A percentile compares a stretch with the other conserved stretches of the same genome.
Evolutionary conservation across 2,113 vertebrate genomes (phyloP).

Genomic region (Glaucomys volans): DNA sequence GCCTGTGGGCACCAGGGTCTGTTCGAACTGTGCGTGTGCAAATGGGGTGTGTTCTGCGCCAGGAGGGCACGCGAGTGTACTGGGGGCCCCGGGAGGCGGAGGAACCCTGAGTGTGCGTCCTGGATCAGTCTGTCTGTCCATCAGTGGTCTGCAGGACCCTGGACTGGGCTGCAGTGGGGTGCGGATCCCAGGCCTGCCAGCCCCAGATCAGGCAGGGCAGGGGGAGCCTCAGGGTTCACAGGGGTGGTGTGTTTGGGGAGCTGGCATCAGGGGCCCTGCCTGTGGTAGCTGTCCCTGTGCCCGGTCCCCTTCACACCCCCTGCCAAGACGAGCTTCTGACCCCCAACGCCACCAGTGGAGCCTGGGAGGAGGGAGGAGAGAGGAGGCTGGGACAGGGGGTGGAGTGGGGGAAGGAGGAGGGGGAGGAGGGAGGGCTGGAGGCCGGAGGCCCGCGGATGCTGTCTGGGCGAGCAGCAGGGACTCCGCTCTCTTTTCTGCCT

Average conservation of each 20-base stretch:
- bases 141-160: not conserved
- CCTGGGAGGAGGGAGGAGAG: constrained; percentile 64
- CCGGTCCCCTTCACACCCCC: not conserved
- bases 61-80: not conserved
- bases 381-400: constrained; percentile 68
- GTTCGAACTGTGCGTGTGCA: constrained; percentile 20
- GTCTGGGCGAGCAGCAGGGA: not conserved
- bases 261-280: not conserved
- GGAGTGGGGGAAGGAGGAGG: constrained; percentile 55
- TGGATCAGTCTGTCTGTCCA: not conserved
- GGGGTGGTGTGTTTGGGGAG: not conserved
- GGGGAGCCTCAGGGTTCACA: not conserved
- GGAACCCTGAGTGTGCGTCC: not conserved
- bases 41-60: not conserved
- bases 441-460: constrained; percentile 73
- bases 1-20: not conserved
- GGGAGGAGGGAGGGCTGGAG: constrained; percentile 58
- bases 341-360: constrained; percentile 43
- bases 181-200: not conserved
- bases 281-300: not conserved
- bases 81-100: not conserved
- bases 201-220: not conserved
- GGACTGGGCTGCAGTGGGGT: not conserved
- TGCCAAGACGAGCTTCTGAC: constrained; percentile 62
- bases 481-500: constrained; percentile 8